These are phyloP conservation scores for Otocyon megalotis DNA, from an alignment of 2,113 vertebrate genomes.

Conservation along the genomic window DNA sequence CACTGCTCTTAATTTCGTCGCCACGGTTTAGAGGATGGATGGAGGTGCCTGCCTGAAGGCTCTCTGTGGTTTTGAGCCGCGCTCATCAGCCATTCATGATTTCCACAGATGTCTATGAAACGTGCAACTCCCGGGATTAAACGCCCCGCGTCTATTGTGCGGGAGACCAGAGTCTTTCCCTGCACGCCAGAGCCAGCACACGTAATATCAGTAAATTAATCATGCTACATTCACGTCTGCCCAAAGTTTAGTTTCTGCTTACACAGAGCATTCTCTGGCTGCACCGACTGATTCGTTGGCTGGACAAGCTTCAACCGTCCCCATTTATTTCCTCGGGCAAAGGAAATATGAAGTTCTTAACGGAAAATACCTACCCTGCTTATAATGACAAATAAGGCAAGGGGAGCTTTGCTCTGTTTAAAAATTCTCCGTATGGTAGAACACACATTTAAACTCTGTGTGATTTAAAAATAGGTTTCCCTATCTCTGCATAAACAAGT, in stretches of 20 bases:
- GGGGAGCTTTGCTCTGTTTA: no score
- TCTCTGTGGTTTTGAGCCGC: background rate
- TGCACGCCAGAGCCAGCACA: fast-evolving
- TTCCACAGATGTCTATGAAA: background rate
- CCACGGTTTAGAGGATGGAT: background rate
- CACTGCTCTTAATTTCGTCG: background rate
- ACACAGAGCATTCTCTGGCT: fast-evolving
- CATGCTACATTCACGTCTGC: fast-evolving
- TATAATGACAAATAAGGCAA: background rate
- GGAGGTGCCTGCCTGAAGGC: background rate
- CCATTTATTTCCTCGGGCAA: conserved; percentile 7
- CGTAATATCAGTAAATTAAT: background rate
- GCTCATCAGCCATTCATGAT: fast-evolving
- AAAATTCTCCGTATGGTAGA: background rate
- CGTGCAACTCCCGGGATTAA: fast-evolving
- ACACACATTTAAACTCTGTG: background rate
- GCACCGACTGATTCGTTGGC: background rate
- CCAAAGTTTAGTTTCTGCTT: background rate
- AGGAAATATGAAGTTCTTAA: background rate
- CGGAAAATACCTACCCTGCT: background rate
- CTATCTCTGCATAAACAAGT: fast-evolving
- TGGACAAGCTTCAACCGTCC: fast-evolving
- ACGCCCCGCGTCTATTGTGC: fast-evolving
- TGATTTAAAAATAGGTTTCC: background rate
- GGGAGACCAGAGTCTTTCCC: fast-evolving